Percentiles rank a stretch among this genome's conserved stretches.
These are phyloP conservation scores for Lepisosteus oculatus DNA, from an alignment of 2,113 vertebrate genomes.

Conservation along the genomic window DNA sequence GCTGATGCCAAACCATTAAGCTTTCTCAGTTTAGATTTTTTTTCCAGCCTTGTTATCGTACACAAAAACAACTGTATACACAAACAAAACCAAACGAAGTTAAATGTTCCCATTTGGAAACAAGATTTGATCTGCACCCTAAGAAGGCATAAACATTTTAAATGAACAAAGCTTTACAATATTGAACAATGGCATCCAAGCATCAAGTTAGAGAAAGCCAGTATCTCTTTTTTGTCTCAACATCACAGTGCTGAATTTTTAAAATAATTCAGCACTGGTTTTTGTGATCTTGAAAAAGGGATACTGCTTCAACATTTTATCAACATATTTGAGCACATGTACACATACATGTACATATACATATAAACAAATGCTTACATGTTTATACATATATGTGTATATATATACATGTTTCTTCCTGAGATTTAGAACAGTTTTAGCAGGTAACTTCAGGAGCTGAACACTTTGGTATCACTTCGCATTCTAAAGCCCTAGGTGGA, in stretches of 20 bases:
- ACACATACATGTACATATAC: no score
- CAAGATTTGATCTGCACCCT: constrained; percentile 56
- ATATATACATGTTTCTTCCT: constrained; percentile 58
- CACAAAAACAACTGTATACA: constrained; percentile 17
- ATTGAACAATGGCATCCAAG: constrained; percentile 47
- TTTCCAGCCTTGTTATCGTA: neutral
- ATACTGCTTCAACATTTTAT: neutral
- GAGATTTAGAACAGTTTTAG: constrained; percentile 62
- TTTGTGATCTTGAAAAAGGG: neutral
- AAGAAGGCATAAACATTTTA: constrained; percentile 61
- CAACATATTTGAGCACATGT: neutral
- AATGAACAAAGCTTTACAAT: constrained; percentile 53
- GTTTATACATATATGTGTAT: no score
- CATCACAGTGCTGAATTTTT: constrained; percentile 52
- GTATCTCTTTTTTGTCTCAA: constrained; percentile 41
- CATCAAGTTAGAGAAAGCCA: constrained; percentile 50
- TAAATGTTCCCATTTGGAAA: constrained; percentile 41
- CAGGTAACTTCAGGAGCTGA: constrained; percentile 54
- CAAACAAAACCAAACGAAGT: constrained; percentile 33
- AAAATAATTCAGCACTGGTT: constrained; percentile 36
- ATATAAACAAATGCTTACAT: no score
- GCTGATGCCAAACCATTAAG: neutral
- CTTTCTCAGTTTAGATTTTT: neutral
- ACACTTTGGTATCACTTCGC: constrained; percentile 75
- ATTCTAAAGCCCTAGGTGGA: constrained; percentile 41